Percentiles rank a stretch among this genome's conserved stretches.
Conservation (phyloP, 2,888 invertebrate genomes). For the Automeris io region DNA sequence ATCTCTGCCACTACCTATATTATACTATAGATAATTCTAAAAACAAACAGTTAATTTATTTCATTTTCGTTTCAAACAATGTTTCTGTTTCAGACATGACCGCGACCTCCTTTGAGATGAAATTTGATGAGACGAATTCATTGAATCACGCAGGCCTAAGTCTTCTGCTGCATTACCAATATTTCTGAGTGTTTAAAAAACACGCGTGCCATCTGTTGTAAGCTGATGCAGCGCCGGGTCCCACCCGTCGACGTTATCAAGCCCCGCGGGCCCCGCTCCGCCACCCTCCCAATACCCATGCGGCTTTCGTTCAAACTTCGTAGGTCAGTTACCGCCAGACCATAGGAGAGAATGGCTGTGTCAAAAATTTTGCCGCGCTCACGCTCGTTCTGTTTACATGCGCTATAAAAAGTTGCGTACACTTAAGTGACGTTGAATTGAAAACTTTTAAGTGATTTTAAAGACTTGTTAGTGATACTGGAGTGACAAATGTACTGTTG, state of each 20-base stretch:
- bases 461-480: constrained; percentile 41
- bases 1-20: too few species aligned
- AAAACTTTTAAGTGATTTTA: constrained; percentile 50
- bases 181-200: constrained; percentile 69
- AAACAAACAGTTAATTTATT: background rate
- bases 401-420: constrained; percentile 57
- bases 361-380: constrained; percentile 70
- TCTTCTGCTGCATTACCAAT: constrained; percentile 67
- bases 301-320: constrained; percentile 77
- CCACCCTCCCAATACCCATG: constrained; percentile 56
- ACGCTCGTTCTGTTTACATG: constrained; percentile 71
- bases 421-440: constrained; percentile 46
- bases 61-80: constrained; percentile 13
- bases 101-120: constrained; percentile 69
- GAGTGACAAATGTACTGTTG: constrained; percentile 67
- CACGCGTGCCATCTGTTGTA: constrained; percentile 76
- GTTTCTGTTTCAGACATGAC: constrained; percentile 42
- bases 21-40: too few species aligned
- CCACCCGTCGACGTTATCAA: constrained; percentile 56
- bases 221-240: constrained; percentile 67
- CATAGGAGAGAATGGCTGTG: constrained; percentile 76
- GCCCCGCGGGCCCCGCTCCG: constrained; percentile 45
- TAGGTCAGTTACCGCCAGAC: constrained; percentile 79
- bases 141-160: constrained; percentile 66
- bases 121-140: constrained; percentile 60